Conservation (phyloP, 2,113 vertebrate genomes). For the Ia io region DNA sequence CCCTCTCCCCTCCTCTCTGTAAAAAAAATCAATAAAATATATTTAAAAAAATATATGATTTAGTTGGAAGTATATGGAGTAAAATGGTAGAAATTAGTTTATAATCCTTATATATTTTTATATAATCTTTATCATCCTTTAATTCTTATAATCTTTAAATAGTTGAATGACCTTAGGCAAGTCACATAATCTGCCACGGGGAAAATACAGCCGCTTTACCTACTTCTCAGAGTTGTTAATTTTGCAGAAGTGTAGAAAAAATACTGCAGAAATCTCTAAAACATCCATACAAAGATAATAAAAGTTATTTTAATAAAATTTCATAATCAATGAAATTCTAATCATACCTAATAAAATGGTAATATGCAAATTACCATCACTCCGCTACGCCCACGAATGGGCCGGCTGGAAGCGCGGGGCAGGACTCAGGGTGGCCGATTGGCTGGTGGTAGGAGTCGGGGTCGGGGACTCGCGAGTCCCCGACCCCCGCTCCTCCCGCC, state of each 20-base stretch:
- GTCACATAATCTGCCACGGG: background rate
- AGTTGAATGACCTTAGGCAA: constrained; percentile 3
- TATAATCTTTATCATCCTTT: background rate
- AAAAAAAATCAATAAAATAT: too few species aligned
- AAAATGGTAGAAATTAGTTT: background rate
- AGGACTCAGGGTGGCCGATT: too few species aligned
- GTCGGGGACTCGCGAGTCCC: too few species aligned
- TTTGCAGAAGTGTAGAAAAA: background rate
- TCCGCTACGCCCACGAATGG: too few species aligned
- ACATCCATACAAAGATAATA: background rate
- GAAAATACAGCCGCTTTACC: background rate
- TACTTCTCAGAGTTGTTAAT: background rate
- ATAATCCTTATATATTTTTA: background rate
- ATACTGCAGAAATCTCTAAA: background rate
- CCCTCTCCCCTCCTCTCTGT: too few species aligned
- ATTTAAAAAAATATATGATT: background rate
- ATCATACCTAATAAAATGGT: too few species aligned
- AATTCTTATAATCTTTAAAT: background rate
- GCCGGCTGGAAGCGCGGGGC: too few species aligned
- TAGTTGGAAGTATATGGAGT: background rate
- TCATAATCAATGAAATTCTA: background rate
- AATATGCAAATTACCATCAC: too few species aligned
- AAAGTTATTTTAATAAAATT: background rate
- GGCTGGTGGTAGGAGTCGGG: too few species aligned
- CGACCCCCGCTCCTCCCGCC: too few species aligned